Evolutionary conservation across 1,140 invertebrate species (phyloP).

Genomic region (Leucophenga varia): DNA sequence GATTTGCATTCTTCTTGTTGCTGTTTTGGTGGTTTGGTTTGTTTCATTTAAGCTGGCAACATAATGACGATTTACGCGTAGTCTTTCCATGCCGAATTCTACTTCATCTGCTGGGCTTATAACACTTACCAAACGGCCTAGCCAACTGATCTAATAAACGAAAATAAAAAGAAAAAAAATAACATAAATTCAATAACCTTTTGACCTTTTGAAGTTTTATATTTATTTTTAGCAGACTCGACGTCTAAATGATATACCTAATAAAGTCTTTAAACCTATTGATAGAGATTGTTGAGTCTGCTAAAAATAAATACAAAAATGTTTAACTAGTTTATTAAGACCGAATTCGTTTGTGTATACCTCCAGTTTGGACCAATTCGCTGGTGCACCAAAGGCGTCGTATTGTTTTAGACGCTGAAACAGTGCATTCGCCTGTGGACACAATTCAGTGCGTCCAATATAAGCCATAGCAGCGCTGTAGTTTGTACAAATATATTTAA

Average conservation of each 20-base stretch:
- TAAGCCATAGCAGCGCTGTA: constrained; percentile 11
- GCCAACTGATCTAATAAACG: neutral
- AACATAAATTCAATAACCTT: neutral
- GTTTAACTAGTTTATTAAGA: neutral
- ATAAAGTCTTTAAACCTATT: neutral
- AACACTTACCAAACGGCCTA: too few relatives aligned
- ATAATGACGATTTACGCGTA: too few relatives aligned
- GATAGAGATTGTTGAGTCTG: neutral
- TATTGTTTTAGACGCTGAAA: constrained; percentile 5
- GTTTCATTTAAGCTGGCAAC: too few relatives aligned
- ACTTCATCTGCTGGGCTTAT: too few relatives aligned
- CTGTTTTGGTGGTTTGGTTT: too few relatives aligned
- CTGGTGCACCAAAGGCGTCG: constrained; percentile 12
- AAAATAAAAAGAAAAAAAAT: neutral
- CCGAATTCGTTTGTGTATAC: constrained; percentile 1
- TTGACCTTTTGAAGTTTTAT: too few relatives aligned
- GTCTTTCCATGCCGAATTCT: too few relatives aligned
- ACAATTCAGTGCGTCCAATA: constrained; percentile 12
- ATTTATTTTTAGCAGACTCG: too few relatives aligned
- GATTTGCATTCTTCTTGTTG: too few relatives aligned
- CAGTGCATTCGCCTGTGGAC: constrained; percentile 12
- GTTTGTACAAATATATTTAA: neutral
- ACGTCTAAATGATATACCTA: neutral
- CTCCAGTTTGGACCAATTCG: constrained; percentile 19
- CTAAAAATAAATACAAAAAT: neutral